Percentiles rank a stretch among this genome's conserved stretches.
These are phyloP conservation scores for Thera britannica DNA, from an alignment of 2,888 invertebrate species.

Conservation along the genomic window DNA sequence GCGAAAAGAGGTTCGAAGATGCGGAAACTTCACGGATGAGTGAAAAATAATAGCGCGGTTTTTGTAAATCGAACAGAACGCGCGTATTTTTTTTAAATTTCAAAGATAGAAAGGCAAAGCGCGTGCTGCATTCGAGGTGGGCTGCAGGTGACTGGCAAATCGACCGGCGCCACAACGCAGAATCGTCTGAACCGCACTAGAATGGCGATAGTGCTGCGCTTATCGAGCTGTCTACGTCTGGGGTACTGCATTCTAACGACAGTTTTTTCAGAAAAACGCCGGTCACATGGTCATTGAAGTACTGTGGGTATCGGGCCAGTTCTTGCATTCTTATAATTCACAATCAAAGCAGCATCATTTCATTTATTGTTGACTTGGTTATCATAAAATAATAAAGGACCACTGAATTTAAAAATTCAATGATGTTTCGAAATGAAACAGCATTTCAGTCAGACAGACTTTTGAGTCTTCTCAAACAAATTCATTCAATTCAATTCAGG, in stretches of 20 bases:
- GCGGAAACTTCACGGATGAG: constrained; percentile 11
- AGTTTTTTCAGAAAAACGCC: not conserved
- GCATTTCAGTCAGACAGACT: not conserved
- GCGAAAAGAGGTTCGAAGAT: constrained; percentile 18
- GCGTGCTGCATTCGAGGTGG: constrained; percentile 63
- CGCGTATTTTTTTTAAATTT: constrained; percentile 37
- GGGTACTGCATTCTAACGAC: not conserved
- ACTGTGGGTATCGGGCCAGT: not conserved
- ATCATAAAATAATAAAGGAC: not conserved
- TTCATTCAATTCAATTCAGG: no score
- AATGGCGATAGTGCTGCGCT: constrained; percentile 50
- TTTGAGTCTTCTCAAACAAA: no score
- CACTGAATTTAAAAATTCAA: no score
- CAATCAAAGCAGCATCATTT: not conserved
- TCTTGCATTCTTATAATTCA: not conserved
- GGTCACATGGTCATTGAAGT: not conserved
- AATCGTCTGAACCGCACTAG: constrained; percentile 48
- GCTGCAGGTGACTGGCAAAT: constrained; percentile 73
- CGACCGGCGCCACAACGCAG: constrained; percentile 44
- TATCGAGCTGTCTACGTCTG: constrained; percentile 53
- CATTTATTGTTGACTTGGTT: not conserved
- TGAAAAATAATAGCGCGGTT: constrained; percentile 22
- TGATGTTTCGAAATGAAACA: not conserved
- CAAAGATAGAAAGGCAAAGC: constrained; percentile 34
- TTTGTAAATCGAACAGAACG: constrained; percentile 33